Base-by-base conservation (phyloP, 2,797 vertebrate species). In the Triplophysa yarkandensis region DNA sequence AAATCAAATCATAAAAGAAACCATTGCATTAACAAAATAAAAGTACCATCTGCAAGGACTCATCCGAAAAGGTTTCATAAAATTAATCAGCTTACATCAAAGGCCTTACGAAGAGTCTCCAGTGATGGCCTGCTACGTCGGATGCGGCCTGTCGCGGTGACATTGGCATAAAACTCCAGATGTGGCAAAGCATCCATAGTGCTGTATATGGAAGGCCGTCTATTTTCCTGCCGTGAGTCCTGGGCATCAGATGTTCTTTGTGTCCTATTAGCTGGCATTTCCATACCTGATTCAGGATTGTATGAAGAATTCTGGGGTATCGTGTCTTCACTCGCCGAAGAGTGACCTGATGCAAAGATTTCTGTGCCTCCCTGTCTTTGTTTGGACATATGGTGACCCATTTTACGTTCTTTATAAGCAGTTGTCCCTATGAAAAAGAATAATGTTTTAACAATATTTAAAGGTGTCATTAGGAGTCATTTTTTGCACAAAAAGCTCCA, bases 141-240 rank as follows among this genome's bases (percentile, higher is more conserved):
- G 9, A 84, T 71, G 6, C 64, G 74, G 13, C 82, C 82, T 0
- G 84, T 85, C 19, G 84, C 80, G 0, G 84, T 71, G 1, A 83
- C 81, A 5, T 85, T 88, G 68, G 68, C 80, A 2, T 90, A 93
- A 57, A 91, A 87, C 58, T 92, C 87, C 16, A 89, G 73, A 46
- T 84, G 82, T 1, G 89, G 88, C 17, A 83, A 79, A 46, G 84
- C 74, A 28, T 92, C 90, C 0, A 91, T 78, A 19, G 87, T 86
- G 80, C 92, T 92, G 28, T 91, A 91, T 76, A 91, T 72, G 66
- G 90, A 91, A 0, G 83, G 81, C 3, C 89, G 81, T 14, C 85
- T 83, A 61, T 36, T 1, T 19, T 85, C 81, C 61, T 57, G 58
- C 71, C 71, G 68, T 0, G 84, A 83, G 32, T 63, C 78, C 25